phyloP scores from a whole-genome alignment of 2,113 vertebrate species.

The Xenotilapia flavipinnis region DNA sequence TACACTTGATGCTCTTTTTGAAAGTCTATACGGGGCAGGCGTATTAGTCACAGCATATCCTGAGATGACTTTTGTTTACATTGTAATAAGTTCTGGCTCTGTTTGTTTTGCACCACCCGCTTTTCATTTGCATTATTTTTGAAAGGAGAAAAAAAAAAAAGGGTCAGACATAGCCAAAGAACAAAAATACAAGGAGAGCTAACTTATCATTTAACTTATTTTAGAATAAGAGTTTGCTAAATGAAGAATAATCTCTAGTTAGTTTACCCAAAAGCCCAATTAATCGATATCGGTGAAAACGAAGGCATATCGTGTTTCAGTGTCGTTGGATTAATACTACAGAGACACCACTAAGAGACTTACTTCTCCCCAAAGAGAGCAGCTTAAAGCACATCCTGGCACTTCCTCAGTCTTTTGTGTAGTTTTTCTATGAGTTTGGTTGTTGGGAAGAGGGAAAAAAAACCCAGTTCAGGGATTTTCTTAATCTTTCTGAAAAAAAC shows the following conservation, averaged over 20 bases:
- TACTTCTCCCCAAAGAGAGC: slow-evolving; percentile 41
- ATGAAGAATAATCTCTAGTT: slow-evolving; percentile 5
- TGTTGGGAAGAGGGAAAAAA: background rate
- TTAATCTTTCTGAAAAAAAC: background rate
- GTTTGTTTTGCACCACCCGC: slow-evolving; percentile 17
- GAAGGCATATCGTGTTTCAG: slow-evolving; percentile 45
- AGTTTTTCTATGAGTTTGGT: background rate
- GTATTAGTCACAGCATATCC: background rate
- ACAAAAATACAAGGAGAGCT: slow-evolving; percentile 36
- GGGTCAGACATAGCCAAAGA: slow-evolving; percentile 71
- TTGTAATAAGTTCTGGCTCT: background rate
- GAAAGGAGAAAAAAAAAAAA: background rate
- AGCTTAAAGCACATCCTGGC: slow-evolving; percentile 33
- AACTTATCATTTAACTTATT: slow-evolving; percentile 25
- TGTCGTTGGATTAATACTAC: slow-evolving; percentile 34
- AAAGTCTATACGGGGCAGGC: slow-evolving; percentile 40
- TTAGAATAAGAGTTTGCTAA: slow-evolving; percentile 24
- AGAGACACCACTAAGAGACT: slow-evolving; percentile 39
- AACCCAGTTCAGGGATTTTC: background rate
- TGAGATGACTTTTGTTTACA: background rate
- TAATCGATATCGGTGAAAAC: slow-evolving; percentile 33
- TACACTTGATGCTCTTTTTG: background rate
- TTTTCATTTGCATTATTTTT: slow-evolving; percentile 6
- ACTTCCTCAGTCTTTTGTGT: slow-evolving; percentile 21
- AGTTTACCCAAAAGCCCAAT: slow-evolving; percentile 25